Evolutionary conservation across 2,888 invertebrate genomes (phyloP).

Genomic region (Cheilosia grossa): DNA sequence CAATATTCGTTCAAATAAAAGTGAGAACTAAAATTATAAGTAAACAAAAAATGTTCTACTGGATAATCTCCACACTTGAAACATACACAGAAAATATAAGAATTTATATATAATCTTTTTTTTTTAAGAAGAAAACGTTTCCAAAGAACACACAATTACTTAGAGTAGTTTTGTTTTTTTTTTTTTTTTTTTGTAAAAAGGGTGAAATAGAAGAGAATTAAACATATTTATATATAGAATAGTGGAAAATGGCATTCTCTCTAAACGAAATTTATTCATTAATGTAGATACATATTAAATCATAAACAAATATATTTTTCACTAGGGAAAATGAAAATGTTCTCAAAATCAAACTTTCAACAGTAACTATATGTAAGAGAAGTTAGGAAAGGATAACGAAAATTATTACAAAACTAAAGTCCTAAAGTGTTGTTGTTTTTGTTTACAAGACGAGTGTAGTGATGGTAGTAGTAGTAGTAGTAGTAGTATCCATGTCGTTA

Average conservation of each 20-base stretch:
- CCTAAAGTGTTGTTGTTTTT: constrained; percentile 48
- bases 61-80: constrained; percentile 65
- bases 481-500: constrained; percentile 84
- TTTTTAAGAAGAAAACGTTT: constrained; percentile 67
- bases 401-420: constrained; percentile 30
- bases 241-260: constrained; percentile 74
- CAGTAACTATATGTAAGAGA: constrained; percentile 59
- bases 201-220: constrained; percentile 74
- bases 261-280: constrained; percentile 67
- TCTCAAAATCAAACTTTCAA: constrained; percentile 49
- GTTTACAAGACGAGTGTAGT: constrained; percentile 59
- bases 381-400: constrained; percentile 52
- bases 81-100: constrained; percentile 72
- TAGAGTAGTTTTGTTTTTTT: constrained; percentile 51
- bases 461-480: constrained; percentile 44
- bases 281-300: constrained; percentile 45
- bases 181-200: constrained; percentile 58
- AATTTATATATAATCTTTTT: constrained; percentile 46
- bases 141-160: constrained; percentile 74
- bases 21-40: constrained; percentile 12
- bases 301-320: constrained; percentile 45
- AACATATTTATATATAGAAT: constrained; percentile 74
- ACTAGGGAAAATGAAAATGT: constrained; percentile 47
- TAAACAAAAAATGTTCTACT: constrained; percentile 62
- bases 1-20: constrained; percentile 16